Percentiles rank a stretch among this genome's conserved stretches.
Conservation (phyloP, 1,140 invertebrate genomes). For the Eumaeus atala region DNA sequence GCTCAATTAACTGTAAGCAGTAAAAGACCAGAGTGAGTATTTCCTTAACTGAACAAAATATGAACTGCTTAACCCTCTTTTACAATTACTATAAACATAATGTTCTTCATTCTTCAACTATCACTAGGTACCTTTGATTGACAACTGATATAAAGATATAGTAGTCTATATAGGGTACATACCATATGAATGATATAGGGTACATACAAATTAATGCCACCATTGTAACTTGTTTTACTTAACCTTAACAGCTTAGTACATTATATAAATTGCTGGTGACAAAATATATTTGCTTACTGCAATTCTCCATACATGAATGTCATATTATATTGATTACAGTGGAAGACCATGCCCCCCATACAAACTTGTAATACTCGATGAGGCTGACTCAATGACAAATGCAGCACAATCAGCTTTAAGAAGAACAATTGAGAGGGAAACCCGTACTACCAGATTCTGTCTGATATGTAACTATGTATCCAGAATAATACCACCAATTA, state of each 20-base stretch:
- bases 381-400: conserved; percentile 98
- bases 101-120: too few species aligned
- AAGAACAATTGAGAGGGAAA: conserved; percentile 98
- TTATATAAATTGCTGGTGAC: too few species aligned
- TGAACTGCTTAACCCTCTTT: too few species aligned
- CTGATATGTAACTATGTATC: conserved; percentile 99
- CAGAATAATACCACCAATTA: conserved; percentile 97
- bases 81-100: too few species aligned
- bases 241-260: neutral
- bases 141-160: too few species aligned
- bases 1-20: conserved; percentile 88
- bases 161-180: too few species aligned
- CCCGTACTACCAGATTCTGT: conserved; percentile 96
- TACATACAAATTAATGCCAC: too few species aligned
- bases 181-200: too few species aligned
- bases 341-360: conserved; percentile 93
- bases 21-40: conserved; percentile 85
- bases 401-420: conserved; percentile 95
- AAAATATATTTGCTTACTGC: neutral
- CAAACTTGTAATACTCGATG: conserved; percentile 98
- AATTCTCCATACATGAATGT: neutral
- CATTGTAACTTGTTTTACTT: too few species aligned
- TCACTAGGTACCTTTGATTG: too few species aligned
- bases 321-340: conserved; percentile 70
- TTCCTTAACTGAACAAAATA: too few species aligned